A percentile compares a stretch with the other conserved stretches of the same genome.
Evolutionary conservation across 2,797 vertebrate species (phyloP).

Genomic region (Chaetodon trifasciatus): DNA sequence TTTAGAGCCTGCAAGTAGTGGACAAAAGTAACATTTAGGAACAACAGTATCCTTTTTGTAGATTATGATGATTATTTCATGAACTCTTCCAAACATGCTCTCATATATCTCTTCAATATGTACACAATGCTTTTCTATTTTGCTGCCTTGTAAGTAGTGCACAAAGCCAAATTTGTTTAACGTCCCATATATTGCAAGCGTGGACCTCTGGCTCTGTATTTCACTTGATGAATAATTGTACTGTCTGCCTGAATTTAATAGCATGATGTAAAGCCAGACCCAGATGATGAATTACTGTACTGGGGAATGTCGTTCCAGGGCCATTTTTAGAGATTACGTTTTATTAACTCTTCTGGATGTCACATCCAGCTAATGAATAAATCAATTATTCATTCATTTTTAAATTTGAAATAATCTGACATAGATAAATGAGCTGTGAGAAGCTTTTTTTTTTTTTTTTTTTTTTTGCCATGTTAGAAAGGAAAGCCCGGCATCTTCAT

Average conservation of each 20-base stretch:
- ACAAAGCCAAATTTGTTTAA: constrained; percentile 5
- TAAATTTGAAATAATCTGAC: constrained; percentile 72
- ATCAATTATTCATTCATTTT: constrained; percentile 85
- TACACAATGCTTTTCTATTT: not conserved
- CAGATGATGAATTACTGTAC: constrained; percentile 72
- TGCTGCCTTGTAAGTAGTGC: not conserved
- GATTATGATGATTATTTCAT: not conserved
- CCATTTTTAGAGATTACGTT: constrained; percentile 82
- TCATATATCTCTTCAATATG: not conserved
- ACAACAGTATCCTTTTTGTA: not conserved
- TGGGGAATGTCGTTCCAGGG: constrained; percentile 70
- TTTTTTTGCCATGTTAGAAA: constrained; percentile 13
- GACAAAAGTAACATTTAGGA: not conserved
- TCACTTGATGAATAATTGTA: constrained; percentile 53
- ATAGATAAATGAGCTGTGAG: constrained; percentile 65
- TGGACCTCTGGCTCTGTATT: constrained; percentile 24
- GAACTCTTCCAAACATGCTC: no score
- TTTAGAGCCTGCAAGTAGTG: not conserved
- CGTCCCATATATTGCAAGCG: not conserved
- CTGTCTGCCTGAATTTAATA: constrained; percentile 40
- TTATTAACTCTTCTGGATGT: constrained; percentile 80
- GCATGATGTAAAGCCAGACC: constrained; percentile 52
- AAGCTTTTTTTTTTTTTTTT: constrained; percentile 43
- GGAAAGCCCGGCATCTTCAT: constrained; percentile 58
- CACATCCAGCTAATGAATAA: constrained; percentile 81